These are phyloP conservation scores for Apotomis capreana DNA, from an alignment of 2,888 invertebrate genomes.

Conservation along the genomic window DNA sequence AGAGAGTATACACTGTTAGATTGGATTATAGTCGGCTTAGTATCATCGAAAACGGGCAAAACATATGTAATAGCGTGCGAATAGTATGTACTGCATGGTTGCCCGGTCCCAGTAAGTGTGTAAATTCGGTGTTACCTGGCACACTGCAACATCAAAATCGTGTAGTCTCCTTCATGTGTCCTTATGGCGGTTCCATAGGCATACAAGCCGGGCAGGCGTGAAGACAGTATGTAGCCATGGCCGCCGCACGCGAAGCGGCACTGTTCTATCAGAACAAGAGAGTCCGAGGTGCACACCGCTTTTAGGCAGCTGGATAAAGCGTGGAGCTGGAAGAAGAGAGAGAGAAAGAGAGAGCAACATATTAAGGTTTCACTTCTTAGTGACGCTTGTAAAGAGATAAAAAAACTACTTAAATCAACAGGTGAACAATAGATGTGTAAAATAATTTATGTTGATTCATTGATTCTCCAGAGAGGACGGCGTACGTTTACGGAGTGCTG, in stretches of 20 bases:
- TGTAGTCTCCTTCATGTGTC: constrained; percentile 98
- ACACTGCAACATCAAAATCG: constrained; percentile 94
- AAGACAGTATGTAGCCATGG: constrained; percentile 95
- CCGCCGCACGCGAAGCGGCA: constrained; percentile 96
- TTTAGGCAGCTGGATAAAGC: constrained; percentile 95
- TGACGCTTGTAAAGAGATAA: too few relatives aligned
- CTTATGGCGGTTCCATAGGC: constrained; percentile 92
- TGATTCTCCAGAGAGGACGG: too few relatives aligned
- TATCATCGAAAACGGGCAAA: too few relatives aligned
- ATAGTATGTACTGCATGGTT: too few relatives aligned
- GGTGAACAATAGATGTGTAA: too few relatives aligned
- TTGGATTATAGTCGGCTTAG: too few relatives aligned
- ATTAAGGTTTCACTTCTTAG: neutral
- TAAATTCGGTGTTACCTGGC: constrained; percentile 81
- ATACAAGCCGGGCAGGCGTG: constrained; percentile 93
- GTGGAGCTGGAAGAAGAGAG: constrained; percentile 86
- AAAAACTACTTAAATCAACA: too few relatives aligned
- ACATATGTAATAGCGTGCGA: too few relatives aligned
- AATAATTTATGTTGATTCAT: too few relatives aligned
- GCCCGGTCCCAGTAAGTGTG: too few relatives aligned
- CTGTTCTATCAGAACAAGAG: constrained; percentile 89
- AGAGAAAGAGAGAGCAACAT: neutral
- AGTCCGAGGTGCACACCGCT: constrained; percentile 91
- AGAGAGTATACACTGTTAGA: too few relatives aligned
- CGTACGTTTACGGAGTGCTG: too few relatives aligned